Base-by-base conservation (phyloP, 2,888 invertebrate species). In the Tachina grossa region DNA sequence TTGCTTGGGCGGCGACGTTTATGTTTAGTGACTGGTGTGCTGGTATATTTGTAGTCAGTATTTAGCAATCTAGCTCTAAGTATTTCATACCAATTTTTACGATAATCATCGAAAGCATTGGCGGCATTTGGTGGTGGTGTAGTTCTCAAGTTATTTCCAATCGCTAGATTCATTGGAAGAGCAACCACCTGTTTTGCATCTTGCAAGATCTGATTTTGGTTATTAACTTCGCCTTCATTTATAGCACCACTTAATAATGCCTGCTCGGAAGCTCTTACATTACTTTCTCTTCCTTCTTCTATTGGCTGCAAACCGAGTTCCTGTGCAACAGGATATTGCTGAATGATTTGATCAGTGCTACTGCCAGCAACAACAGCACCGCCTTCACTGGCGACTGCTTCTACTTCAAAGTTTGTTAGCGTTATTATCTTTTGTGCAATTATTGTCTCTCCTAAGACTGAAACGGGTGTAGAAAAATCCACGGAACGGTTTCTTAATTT, bases 61-160 rank as follows among this genome's bases (percentile, higher is more conserved):
- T 83, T 65, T 9, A 72, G 14, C 57, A 74, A 13, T 11, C 86
- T 75, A 0, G 43, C 53, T 14, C 88, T 85, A 6, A 89, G 71
- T 22, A 88, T 85, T 31, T 85, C 87, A 83, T 79, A 87, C 88
- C 88, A 89, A 78, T 89, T 84, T 63, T 63, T 86, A n/a, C 87
- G 87, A 66, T 87, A 87, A 59, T 85, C 87, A 45, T 76, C 80
- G 41, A 81, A 14, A 45, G 0, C 41, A 19, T 8, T 59, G 9
- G 10, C 31, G 31, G 5, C 6, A 31, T 31, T 31, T 6, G 31
- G 31, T 31, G 31, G 14, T 55, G 22, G 22, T 19, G 55, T 2
- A 5, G 31, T 31, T 0, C 3, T 41, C 13, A 55, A 43, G n/a
- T 10, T 57, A 47, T 57, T 45, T 39, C 2, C 39, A 63, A 13